A percentile compares a stretch with the other conserved stretches of the same genome.
These are phyloP conservation scores for Cuniculus paca DNA, from an alignment of 2,797 vertebrate genomes.

Conservation along the genomic window DNA sequence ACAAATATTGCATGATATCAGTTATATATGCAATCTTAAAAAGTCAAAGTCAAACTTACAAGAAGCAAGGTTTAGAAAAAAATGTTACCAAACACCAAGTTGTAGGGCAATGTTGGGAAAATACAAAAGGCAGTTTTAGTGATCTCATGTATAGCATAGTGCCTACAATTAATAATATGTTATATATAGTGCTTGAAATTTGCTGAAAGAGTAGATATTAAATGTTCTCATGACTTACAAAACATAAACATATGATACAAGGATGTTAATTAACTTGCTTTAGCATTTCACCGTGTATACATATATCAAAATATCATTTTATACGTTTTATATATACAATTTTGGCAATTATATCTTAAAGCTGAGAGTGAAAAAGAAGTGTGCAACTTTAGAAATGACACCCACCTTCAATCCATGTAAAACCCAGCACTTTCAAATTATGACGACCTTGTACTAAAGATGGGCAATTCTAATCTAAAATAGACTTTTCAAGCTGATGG, in stretches of 20 bases:
- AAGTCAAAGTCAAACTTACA: neutral
- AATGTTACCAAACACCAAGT: neutral
- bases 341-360: neutral
- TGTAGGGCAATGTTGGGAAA: neutral
- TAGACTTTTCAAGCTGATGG: neutral
- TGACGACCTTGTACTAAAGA: neutral
- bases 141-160: neutral
- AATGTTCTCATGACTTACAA: neutral
- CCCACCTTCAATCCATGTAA: neutral
- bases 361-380: neutral
- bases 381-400: neutral
- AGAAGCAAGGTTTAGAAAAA: neutral
- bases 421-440: neutral
- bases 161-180: neutral
- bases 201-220: neutral
- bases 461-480: neutral
- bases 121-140: neutral
- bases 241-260: neutral
- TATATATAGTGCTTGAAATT: neutral
- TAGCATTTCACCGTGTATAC: neutral
- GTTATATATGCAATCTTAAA: neutral
- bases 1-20: neutral
- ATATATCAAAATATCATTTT: neutral
- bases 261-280: neutral
- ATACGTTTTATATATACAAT: neutral